phyloP scores from a whole-genome alignment of 2,797 vertebrate genomes.

The Ciconia nigra region DNA sequence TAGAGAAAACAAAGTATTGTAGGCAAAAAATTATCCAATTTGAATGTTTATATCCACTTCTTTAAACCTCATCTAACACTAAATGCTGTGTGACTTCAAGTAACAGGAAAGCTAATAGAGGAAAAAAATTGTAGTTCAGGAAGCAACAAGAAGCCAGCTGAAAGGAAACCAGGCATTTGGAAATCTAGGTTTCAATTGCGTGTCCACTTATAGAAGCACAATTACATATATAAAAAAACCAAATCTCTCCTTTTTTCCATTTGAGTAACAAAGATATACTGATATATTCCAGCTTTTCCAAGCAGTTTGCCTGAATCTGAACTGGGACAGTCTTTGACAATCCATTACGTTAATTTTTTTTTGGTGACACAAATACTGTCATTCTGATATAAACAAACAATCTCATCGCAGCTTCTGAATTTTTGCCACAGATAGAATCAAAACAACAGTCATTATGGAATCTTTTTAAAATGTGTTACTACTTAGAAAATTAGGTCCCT shows the following conservation, averaged over 20 bases:
- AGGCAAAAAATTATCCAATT: background rate
- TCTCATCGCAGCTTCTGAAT: background rate
- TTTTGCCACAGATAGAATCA: background rate
- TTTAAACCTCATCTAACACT: background rate
- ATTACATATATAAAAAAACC: rapidly evolving
- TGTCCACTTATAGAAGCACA: background rate
- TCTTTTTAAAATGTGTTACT: background rate
- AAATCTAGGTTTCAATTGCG: background rate
- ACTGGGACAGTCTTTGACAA: background rate
- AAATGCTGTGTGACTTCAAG: background rate
- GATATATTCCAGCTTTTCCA: background rate
- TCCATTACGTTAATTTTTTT: background rate
- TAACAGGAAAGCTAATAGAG: background rate
- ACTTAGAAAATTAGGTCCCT: background rate
- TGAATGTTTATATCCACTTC: background rate
- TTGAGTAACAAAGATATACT: background rate
- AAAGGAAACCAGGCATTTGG: background rate
- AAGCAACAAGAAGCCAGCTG: background rate
- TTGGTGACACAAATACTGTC: background rate
- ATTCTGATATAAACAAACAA: background rate
- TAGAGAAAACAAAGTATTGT: background rate
- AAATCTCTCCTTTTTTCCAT: background rate
- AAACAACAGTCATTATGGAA: background rate
- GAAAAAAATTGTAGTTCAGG: background rate
- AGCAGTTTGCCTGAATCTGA: background rate